Conservation (phyloP, 2,113 vertebrate species). For the Terrapene triunguis region DNA sequence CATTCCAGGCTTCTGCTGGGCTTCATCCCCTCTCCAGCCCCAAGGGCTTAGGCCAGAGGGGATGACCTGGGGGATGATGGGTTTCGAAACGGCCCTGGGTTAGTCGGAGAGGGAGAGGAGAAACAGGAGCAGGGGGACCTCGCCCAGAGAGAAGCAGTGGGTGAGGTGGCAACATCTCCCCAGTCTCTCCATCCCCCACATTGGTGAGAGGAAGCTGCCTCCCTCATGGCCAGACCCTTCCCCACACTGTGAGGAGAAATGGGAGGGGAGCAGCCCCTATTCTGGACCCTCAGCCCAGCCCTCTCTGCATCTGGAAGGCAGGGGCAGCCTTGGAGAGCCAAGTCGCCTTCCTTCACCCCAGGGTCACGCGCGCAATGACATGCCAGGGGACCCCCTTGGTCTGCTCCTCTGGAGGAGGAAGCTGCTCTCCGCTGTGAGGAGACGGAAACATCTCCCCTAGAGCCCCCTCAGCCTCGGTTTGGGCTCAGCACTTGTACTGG, state of each 20-base stretch:
- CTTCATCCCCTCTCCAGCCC: not conserved
- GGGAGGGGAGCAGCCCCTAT: not conserved
- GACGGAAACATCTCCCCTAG: not conserved
- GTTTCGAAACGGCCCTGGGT: not conserved
- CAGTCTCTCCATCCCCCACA: not conserved
- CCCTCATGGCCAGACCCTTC: not conserved
- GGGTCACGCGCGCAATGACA: not conserved
- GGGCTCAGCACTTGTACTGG: fast-evolving
- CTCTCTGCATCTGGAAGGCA: not conserved
- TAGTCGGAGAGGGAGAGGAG: not conserved
- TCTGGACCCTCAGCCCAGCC: not conserved
- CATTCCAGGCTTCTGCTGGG: not conserved
- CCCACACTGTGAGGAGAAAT: not conserved
- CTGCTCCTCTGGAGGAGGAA: not conserved
- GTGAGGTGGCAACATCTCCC: not conserved
- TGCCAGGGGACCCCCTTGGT: not conserved
- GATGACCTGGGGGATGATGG: not conserved
- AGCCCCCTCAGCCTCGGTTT: not conserved
- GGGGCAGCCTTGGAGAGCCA: not conserved
- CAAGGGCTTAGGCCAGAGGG: not conserved
- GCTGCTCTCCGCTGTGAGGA: not conserved
- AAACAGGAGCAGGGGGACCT: not conserved
- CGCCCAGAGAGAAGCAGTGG: too few relatives aligned
- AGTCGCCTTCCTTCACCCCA: not conserved
- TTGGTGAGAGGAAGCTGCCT: not conserved